Evolutionary conservation across 2,113 vertebrate genomes (phyloP).

Genomic region (Sinosuthora webbiana): DNA sequence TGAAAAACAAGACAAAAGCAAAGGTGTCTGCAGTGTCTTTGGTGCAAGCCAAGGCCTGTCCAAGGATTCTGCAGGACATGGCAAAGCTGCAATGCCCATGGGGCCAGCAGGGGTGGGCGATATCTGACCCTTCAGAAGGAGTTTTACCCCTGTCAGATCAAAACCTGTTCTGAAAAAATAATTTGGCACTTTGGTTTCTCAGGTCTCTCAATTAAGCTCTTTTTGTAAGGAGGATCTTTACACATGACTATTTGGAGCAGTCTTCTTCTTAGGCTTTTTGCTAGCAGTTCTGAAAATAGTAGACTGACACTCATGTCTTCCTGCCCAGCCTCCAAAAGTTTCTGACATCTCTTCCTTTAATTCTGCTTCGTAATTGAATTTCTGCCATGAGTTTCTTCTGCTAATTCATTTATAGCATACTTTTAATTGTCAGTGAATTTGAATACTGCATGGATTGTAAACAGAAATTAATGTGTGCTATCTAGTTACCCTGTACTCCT

Average conservation of each 20-base stretch:
- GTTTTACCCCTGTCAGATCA: neutral
- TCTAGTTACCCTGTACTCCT: neutral
- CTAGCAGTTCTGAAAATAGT: neutral
- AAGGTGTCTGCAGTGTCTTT: neutral
- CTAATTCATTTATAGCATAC: slow-evolving; percentile 34
- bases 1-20: neutral
- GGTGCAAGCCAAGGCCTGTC: neutral
- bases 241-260: neutral
- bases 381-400: slow-evolving; percentile 33
- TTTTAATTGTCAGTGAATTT: slow-evolving; percentile 44
- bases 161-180: neutral
- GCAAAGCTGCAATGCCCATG: neutral
- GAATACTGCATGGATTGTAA: neutral
- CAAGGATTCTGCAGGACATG: fast-evolving
- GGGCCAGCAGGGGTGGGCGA: neutral
- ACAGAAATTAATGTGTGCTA: neutral
- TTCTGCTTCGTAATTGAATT: slow-evolving; percentile 48
- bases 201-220: fast-evolving
- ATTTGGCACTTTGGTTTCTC: neutral
- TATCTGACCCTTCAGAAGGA: neutral
- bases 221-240: neutral
- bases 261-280: neutral
- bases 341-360: slow-evolving; percentile 48
- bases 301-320: neutral
- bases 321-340: slow-evolving; percentile 23